Percentiles rank a stretch among this genome's conserved stretches.
Evolutionary conservation across 2,888 invertebrate species (phyloP).

Genomic region (Augochlorella aurata): DNA sequence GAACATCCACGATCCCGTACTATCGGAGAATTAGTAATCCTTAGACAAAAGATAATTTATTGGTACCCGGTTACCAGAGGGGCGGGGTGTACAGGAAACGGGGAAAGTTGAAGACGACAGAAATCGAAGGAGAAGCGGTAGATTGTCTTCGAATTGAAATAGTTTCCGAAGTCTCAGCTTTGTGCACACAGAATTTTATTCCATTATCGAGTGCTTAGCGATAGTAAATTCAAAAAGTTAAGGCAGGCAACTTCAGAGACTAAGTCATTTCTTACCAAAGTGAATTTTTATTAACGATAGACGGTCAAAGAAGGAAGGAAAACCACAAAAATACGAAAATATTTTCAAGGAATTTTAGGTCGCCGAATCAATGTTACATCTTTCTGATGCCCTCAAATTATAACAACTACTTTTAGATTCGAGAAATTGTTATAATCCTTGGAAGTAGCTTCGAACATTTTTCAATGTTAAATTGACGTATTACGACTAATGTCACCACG

Average conservation of each 20-base stretch:
- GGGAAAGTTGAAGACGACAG: background rate
- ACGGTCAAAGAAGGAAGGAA: background rate
- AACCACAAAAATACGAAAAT: background rate
- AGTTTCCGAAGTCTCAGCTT: slow-evolving; percentile 39
- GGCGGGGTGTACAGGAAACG: background rate
- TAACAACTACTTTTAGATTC: background rate
- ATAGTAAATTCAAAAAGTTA: slow-evolving; percentile 28
- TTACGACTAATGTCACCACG: background rate
- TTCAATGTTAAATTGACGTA: background rate
- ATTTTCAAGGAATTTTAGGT: background rate
- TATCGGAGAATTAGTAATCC: slow-evolving; percentile 57
- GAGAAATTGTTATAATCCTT: background rate
- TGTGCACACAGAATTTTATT: slow-evolving; percentile 51
- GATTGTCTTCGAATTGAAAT: slow-evolving; percentile 20
- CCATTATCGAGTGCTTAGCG: slow-evolving; percentile 45
- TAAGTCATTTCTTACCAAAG: background rate
- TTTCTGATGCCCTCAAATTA: background rate
- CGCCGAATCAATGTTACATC: background rate
- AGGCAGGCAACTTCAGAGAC: background rate
- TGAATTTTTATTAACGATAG: background rate
- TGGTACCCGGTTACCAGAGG: slow-evolving; percentile 40
- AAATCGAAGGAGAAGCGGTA: background rate
- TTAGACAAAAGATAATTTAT: slow-evolving; percentile 67
- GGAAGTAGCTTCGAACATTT: background rate
- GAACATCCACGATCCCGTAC: slow-evolving; percentile 34